Conservation (phyloP, 2,113 vertebrate genomes). For the Quiscalus mexicanus region DNA sequence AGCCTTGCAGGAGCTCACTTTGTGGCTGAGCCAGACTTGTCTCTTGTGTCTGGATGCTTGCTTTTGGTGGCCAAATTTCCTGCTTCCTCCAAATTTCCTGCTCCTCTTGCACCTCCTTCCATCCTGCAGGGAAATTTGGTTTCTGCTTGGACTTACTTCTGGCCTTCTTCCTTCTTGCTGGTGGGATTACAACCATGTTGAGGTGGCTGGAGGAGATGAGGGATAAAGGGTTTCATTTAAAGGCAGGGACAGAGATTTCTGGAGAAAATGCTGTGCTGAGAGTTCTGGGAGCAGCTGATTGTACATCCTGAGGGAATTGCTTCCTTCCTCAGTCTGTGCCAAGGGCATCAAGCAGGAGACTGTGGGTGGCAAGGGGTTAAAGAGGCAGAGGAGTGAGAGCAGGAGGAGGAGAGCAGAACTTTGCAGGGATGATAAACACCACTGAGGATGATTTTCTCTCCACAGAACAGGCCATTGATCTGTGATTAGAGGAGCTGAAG, state of each 20-base stretch:
- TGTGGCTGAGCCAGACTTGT: background rate
- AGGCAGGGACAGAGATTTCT: background rate
- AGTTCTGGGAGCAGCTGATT: background rate
- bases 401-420: background rate
- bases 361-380: background rate
- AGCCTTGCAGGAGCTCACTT: background rate
- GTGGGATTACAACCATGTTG: background rate
- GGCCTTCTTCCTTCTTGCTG: rapidly evolving
- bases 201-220: rapidly evolving
- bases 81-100: background rate
- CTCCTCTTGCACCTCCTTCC: background rate
- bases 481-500: constrained; percentile 41
- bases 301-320: background rate
- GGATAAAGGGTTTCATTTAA: background rate
- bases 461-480: background rate
- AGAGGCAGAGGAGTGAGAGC: background rate
- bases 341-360: background rate
- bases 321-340: background rate
- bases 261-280: background rate
- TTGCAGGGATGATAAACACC: background rate
- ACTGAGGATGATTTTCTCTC: background rate
- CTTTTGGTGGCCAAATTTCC: background rate
- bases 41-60: background rate
- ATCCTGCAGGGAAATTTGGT: background rate
- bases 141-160: background rate